Conservation (phyloP, 2,888 invertebrate species). For the Lasioglossum malachurum region DNA sequence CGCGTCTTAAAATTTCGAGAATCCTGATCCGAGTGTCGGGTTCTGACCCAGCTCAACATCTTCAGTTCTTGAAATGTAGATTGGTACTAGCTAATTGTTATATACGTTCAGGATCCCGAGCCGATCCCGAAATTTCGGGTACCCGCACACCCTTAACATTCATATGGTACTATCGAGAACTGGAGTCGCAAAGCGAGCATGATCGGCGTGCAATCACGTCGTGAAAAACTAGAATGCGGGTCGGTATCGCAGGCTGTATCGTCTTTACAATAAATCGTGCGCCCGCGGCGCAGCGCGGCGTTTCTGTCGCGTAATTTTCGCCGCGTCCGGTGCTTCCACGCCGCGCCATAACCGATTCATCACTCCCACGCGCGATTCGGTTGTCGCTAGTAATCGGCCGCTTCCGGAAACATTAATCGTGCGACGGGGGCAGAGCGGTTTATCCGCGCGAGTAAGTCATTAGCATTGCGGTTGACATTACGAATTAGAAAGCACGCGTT, state of each 20-base stretch:
- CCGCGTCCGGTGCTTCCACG: constrained; percentile 2
- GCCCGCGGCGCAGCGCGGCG: background rate
- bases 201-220: too few species aligned
- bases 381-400: constrained; percentile 59
- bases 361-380: constrained; percentile 57
- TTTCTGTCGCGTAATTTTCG: constrained; percentile 20
- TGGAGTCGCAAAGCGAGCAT: too few species aligned
- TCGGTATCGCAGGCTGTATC: background rate
- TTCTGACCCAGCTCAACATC: too few species aligned
- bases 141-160: too few species aligned
- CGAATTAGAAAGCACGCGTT: constrained; percentile 74
- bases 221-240: background rate
- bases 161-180: too few species aligned
- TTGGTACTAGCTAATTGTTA: too few species aligned
- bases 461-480: constrained; percentile 70
- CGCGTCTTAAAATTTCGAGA: too few species aligned
- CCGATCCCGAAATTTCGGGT: too few species aligned
- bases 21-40: too few species aligned
- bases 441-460: constrained; percentile 67
- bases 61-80: too few species aligned
- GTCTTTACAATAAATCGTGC: background rate
- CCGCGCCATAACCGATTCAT: constrained; percentile 55
- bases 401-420: constrained; percentile 73
- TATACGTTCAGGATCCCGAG: too few species aligned
- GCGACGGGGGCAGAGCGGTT: constrained; percentile 45